Evolutionary conservation across 2,888 invertebrate genomes (phyloP), one percentile per base, ranked within the genome.

Genomic region (Diarsia mendica): DNA sequence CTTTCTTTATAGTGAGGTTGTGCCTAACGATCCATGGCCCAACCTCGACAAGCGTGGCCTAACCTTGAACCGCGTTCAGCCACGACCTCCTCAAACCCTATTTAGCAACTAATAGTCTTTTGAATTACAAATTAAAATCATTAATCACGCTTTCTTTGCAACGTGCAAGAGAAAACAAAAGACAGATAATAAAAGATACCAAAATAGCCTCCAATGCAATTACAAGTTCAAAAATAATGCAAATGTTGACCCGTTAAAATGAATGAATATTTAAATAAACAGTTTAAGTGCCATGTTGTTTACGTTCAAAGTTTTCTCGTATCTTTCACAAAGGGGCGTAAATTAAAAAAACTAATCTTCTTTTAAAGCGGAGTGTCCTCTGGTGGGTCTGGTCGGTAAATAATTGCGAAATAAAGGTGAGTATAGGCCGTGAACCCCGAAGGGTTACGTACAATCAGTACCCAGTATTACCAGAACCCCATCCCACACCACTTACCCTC

Each of bases 351-450:
- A 72, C 60, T 72, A 76, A 82, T 82, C 76, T 82, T 74, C 75
- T 85, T 75, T 72, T 72, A 72, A 73, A 85, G 69, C 67, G 15
- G 60, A 76, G 72, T 81, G 72, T 77, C 77, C 63, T 66, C 63
- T 72, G 18, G 68, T 15, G 28, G 60, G 49, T 75, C 53, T 70
- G 48, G 55, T 58, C 44, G 66, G 73, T 84, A 83, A 87, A 85
- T 85, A 85, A 86, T 88, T 85, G 80, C 77, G 70, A 78, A 82
- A 83, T 85, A 79, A 84, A 85, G 81, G 85, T 82, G 75, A 77
- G 66, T 44, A 72, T 78, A 77, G 74, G 75, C 70, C 75, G 67
- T 77, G 78, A 73, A 23, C 74, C 66, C 58, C 67, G 72, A 76
- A 79, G 73, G 79, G 72, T 81, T 8, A 39, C 39, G 39, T 39